Conservation (phyloP, 1,140 invertebrate species). For the Sinonovacula constricta region DNA sequence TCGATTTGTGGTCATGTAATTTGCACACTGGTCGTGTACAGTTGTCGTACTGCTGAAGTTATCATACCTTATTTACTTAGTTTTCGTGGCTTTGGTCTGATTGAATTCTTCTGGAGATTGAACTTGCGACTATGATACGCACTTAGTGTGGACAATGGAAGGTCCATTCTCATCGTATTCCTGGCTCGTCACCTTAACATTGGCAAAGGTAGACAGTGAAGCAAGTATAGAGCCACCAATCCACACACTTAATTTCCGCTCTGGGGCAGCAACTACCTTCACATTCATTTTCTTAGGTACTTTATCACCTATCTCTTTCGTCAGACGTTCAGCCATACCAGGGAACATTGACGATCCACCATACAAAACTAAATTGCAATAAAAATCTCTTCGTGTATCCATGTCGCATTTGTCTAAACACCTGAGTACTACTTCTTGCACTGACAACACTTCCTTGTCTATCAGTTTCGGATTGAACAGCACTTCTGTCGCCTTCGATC, state of each 20-base stretch:
- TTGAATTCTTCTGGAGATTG: too few species aligned
- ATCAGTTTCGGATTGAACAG: slow-evolving; percentile 85
- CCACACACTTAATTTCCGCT: neutral
- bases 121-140: neutral
- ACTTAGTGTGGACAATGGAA: neutral
- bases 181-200: neutral
- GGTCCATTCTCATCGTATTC: neutral
- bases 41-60: too few species aligned
- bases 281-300: neutral
- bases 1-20: too few species aligned
- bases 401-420: slow-evolving; percentile 83
- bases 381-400: slow-evolving; percentile 50
- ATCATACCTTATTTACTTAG: too few species aligned
- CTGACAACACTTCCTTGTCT: slow-evolving; percentile 60
- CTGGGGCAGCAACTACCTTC: neutral
- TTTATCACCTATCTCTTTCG: neutral
- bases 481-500: slow-evolving; percentile 74
- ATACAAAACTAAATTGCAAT: slow-evolving; percentile 52
- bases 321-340: slow-evolving; percentile 10
- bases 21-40: too few species aligned
- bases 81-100: too few species aligned
- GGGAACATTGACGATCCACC: slow-evolving; percentile 56
- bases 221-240: neutral
- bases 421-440: slow-evolving; percentile 87
- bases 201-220: neutral